These are phyloP conservation scores for Phyllostomus hastatus DNA, from an alignment of 2,113 vertebrate genomes.

Conservation along the genomic window DNA sequence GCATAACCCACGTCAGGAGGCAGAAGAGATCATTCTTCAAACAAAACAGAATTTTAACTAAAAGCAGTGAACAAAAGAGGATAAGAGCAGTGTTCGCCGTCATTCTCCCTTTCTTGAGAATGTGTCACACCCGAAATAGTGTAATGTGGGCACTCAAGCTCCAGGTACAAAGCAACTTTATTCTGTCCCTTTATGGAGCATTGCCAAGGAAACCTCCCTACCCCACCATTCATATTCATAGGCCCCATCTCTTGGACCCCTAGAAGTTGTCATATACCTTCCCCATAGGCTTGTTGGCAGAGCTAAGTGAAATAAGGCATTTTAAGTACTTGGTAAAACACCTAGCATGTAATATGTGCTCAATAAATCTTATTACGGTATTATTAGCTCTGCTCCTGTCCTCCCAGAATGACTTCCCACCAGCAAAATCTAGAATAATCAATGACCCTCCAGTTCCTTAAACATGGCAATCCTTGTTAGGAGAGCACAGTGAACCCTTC, in stretches of 20 bases:
- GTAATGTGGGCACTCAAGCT: neutral
- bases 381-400: neutral
- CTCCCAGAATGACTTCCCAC: neutral
- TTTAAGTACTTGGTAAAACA: neutral
- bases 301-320: neutral
- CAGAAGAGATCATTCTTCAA: slow-evolving; percentile 15
- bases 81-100: neutral
- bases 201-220: neutral
- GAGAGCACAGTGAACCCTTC: neutral
- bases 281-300: neutral
- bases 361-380: neutral
- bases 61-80: neutral
- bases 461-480: neutral
- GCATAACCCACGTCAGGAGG: slow-evolving; percentile 3
- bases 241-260: neutral
- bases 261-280: neutral
- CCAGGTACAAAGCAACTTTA: neutral
- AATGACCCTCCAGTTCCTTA: neutral
- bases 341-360: neutral
- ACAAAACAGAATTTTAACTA: slow-evolving; percentile 9
- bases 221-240: neutral
- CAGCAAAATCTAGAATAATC: neutral
- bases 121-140: neutral
- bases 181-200: neutral
- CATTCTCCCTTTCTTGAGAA: neutral